These are phyloP conservation scores for Amblyjoppa fuscipennis DNA, from an alignment of 2,888 invertebrate species.

Conservation along the genomic window DNA sequence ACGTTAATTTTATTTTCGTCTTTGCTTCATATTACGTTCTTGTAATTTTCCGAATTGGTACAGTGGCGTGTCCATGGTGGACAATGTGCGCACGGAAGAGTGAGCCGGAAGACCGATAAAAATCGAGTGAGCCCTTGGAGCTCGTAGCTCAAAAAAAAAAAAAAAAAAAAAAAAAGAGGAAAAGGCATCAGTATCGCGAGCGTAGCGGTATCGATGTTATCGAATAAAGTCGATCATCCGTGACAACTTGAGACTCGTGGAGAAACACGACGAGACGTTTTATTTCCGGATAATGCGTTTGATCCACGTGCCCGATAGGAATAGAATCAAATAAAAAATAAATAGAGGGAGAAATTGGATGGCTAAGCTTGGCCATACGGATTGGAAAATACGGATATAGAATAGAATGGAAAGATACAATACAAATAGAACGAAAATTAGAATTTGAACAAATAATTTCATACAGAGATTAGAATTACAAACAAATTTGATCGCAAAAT, in stretches of 20 bases:
- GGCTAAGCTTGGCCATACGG: not conserved
- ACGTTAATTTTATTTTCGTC: conserved; percentile 5
- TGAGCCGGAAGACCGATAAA: conserved; percentile 32
- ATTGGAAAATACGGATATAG: not conserved
- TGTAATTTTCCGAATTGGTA: conserved; percentile 23
- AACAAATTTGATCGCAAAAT: no score
- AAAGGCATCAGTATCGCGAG: conserved; percentile 8
- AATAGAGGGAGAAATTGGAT: not conserved
- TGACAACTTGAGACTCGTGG: conserved; percentile 49
- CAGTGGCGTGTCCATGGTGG: not conserved
- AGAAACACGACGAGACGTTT: conserved; percentile 36
- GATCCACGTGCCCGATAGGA: conserved; percentile 11
- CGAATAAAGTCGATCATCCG: conserved; percentile 51
- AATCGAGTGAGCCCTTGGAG: conserved; percentile 28
- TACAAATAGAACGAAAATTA: no score
- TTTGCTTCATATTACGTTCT: conserved; percentile 2
- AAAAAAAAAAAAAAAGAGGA: not conserved
- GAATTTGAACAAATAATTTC: no score
- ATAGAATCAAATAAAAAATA: not conserved
- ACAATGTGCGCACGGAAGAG: conserved; percentile 41
- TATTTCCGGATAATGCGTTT: conserved; percentile 45
- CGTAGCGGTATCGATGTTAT: conserved; percentile 26
- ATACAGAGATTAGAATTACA: no score
- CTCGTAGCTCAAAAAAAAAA: not conserved
- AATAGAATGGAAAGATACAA: not conserved